phyloP scores from a whole-genome alignment of 2,888 invertebrate genomes.

The Lithophane leautieri region DNA sequence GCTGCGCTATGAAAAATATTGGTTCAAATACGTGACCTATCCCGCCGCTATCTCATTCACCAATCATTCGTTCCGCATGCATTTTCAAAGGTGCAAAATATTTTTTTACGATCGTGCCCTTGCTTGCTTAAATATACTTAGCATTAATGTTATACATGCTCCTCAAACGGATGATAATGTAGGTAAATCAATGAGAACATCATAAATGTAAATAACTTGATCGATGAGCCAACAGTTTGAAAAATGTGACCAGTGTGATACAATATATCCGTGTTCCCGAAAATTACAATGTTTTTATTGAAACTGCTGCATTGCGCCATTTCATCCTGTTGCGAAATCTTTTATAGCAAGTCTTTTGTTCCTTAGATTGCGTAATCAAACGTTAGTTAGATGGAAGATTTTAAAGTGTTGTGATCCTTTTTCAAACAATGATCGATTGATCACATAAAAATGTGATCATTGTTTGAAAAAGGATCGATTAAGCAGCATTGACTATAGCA shows the following conservation, averaged over 20 bases:
- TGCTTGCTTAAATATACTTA: slow-evolving; percentile 4
- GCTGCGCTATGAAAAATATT: slow-evolving; percentile 28
- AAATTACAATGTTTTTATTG: background rate
- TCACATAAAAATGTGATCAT: too few relatives aligned
- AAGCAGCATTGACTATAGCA: background rate
- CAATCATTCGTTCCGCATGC: slow-evolving; percentile 33
- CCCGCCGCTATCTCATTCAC: slow-evolving; percentile 14
- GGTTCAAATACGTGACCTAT: slow-evolving; percentile 15
- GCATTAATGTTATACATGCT: background rate
- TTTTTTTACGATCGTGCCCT: background rate
- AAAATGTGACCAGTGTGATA: background rate
- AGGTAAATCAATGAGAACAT: slow-evolving; percentile 13
- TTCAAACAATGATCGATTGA: too few relatives aligned
- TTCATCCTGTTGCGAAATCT: slow-evolving; percentile 18
- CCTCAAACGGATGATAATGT: background rate
- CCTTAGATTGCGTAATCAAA: background rate
- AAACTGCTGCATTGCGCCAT: slow-evolving; percentile 7
- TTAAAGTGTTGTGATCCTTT: background rate
- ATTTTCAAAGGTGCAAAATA: background rate
- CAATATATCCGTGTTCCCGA: background rate
- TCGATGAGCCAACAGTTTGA: slow-evolving; percentile 16
- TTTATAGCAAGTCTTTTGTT: background rate
- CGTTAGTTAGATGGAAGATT: background rate
- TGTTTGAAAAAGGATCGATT: background rate
- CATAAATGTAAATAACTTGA: slow-evolving; percentile 25